A percentile compares a stretch with the other conserved stretches of the same genome.
Conservation (phyloP, 2,888 invertebrate species). For the Ochropacha duplaris region DNA sequence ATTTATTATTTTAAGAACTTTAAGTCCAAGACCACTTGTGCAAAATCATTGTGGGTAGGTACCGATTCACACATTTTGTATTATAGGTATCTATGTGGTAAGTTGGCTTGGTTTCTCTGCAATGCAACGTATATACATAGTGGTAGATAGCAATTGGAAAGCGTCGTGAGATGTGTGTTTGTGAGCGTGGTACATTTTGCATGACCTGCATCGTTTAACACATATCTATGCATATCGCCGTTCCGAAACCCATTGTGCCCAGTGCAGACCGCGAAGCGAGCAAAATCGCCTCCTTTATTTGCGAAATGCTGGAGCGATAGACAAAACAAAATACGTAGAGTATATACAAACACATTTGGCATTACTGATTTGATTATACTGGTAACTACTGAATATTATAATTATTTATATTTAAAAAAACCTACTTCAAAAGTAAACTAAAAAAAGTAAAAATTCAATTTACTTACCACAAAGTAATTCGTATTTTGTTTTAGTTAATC, state of each 20-base stretch:
- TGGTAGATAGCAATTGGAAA: conserved; percentile 51
- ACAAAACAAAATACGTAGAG: conserved; percentile 23
- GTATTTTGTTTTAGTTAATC: no score
- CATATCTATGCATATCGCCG: conserved; percentile 76
- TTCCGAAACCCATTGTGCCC: conserved; percentile 71
- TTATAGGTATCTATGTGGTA: background rate
- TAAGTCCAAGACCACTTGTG: no score
- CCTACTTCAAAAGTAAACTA: no score
- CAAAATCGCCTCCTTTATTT: conserved; percentile 73
- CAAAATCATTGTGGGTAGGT: no score
- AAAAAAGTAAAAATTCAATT: no score
- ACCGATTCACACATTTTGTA: background rate
- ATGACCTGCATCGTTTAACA: conserved; percentile 61
- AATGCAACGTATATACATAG: background rate
- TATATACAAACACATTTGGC: background rate
- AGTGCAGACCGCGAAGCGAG: conserved; percentile 71
- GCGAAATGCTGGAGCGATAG: conserved; percentile 60
- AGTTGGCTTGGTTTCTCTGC: background rate
- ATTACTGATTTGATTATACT: background rate
- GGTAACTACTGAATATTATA: background rate
- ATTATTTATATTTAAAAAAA: no score
- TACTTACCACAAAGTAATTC: no score
- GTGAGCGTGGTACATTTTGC: conserved; percentile 59
- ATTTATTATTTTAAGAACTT: no score
- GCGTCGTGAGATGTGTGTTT: conserved; percentile 53